phyloP scores from a whole-genome alignment of 2,113 vertebrate genomes.

The Callaeas wilsoni region DNA sequence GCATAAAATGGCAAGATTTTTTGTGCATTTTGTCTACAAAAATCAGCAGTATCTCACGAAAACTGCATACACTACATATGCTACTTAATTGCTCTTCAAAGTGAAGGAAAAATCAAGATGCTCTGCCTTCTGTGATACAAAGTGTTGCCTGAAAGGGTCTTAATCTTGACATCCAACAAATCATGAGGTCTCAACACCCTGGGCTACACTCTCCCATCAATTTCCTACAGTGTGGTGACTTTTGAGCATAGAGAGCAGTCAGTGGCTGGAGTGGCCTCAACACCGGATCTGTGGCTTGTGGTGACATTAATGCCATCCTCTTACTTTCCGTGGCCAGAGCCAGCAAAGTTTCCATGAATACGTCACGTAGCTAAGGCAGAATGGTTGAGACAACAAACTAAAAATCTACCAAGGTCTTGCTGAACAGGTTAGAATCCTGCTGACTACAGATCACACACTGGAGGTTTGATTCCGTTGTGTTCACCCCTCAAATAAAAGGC shows the following conservation, averaged over 20 bases:
- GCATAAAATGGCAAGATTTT: neutral
- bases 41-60: neutral
- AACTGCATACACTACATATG: neutral
- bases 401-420: neutral
- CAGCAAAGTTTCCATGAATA: neutral
- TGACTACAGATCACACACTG: neutral
- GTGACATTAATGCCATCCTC: neutral
- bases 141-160: neutral
- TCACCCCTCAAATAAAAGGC: neutral
- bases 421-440: neutral
- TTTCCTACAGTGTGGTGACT: neutral
- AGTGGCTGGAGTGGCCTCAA: neutral
- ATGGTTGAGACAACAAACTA: neutral
- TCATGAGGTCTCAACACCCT: neutral
- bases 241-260: fast-evolving
- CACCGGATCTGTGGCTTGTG: neutral
- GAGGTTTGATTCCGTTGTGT: neutral
- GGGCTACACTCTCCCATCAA: neutral
- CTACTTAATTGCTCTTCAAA: neutral
- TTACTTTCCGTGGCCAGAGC: neutral
- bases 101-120: neutral
- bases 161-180: neutral
- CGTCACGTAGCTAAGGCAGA: neutral
- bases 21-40: neutral
- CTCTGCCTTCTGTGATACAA: neutral